phyloP scores from a whole-genome alignment of 1,140 invertebrate species.

The Drosophila fuyamai region DNA sequence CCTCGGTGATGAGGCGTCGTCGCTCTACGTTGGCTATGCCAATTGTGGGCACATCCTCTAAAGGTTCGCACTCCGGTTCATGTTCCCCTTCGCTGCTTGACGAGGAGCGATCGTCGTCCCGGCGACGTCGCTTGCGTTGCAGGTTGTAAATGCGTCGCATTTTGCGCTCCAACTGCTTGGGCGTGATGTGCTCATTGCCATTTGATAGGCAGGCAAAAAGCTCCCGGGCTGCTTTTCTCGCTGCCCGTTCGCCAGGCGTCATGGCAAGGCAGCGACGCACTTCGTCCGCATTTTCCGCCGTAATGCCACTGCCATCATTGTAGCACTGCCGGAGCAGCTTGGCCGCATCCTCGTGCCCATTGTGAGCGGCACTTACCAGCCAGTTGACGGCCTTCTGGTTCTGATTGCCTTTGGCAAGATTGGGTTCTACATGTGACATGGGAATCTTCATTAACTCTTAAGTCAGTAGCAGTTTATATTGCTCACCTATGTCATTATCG shows the following conservation, averaged over 20 bases:
- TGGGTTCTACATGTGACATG: constrained; percentile 69
- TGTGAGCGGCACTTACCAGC: constrained; percentile 94
- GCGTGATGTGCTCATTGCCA: constrained; percentile 94
- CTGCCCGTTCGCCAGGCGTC: constrained; percentile 93
- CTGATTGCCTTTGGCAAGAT: constrained; percentile 68
- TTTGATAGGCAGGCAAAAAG: constrained; percentile 93
- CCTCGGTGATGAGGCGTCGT: constrained; percentile 89
- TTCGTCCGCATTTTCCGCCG: constrained; percentile 92
- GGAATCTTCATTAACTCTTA: background rate
- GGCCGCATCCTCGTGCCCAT: constrained; percentile 94
- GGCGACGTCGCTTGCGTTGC: constrained; percentile 82
- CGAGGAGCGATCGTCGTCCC: constrained; percentile 52
- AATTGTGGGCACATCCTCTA: constrained; percentile 53
- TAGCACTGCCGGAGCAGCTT: constrained; percentile 92
- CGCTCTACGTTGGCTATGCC: constrained; percentile 45
- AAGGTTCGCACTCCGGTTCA: constrained; percentile 49
- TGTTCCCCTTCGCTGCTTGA: constrained; percentile 71
- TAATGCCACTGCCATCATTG: constrained; percentile 91
- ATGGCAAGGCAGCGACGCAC: constrained; percentile 93
- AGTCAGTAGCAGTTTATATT: background rate
- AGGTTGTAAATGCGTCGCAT: constrained; percentile 88
- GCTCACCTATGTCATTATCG: constrained; percentile 86
- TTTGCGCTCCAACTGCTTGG: constrained; percentile 89
- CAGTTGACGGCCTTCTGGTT: constrained; percentile 91
- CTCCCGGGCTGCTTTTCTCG: constrained; percentile 92